A percentile compares a stretch with the other conserved stretches of the same genome.
Conservation (phyloP, 2,888 invertebrate species). For the Holacanthella duospinosa region DNA sequence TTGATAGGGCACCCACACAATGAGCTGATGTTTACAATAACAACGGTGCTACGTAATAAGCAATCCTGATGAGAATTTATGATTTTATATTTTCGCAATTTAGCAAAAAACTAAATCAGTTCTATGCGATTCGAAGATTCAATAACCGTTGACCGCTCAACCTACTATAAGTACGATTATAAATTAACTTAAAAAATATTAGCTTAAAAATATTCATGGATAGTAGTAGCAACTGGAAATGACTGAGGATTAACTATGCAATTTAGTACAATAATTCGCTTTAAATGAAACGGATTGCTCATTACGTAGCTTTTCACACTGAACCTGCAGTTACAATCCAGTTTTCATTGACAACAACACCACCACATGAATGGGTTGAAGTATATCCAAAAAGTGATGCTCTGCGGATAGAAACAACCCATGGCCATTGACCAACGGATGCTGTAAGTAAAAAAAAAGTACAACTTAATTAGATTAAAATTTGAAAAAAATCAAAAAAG, state of each 20-base stretch:
- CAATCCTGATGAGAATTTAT: neutral
- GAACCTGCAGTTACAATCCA: slow-evolving; percentile 77
- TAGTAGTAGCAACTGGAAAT: too few relatives aligned
- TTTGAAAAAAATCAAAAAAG: too few relatives aligned
- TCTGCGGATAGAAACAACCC: slow-evolving; percentile 6
- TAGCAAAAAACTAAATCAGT: too few relatives aligned
- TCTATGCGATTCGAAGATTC: too few relatives aligned
- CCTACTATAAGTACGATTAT: too few relatives aligned
- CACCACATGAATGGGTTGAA: slow-evolving; percentile 69
- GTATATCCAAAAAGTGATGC: slow-evolving; percentile 11
- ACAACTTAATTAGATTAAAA: neutral
- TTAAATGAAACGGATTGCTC: neutral
- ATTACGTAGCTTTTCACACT: neutral
- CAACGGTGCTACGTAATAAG: too few relatives aligned
- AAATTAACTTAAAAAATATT: too few relatives aligned
- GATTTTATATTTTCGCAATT: too few relatives aligned
- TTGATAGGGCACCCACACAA: slow-evolving; percentile 54
- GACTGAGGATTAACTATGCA: too few relatives aligned
- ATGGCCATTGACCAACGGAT: neutral
- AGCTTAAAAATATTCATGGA: too few relatives aligned
- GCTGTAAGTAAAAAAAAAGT: slow-evolving; percentile 3
- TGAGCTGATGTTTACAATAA: slow-evolving; percentile 50
- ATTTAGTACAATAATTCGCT: neutral
- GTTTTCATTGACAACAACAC: slow-evolving; percentile 78
- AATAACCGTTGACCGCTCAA: too few relatives aligned